phyloP scores from a whole-genome alignment of 1,140 invertebrate species.

The Zaprionus camerounensis region DNA sequence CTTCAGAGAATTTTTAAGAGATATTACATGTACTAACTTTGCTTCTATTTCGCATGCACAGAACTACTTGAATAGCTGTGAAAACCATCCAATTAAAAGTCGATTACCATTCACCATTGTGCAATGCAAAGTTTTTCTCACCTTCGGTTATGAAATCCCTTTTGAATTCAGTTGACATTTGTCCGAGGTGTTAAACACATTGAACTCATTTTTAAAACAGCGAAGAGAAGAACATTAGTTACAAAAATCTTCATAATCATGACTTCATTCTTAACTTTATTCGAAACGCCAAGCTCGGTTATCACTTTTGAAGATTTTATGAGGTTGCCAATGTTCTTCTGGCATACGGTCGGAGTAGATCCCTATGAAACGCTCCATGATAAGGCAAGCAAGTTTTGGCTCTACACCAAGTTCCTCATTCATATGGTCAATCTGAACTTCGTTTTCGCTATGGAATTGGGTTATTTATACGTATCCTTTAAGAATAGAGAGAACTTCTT shows the following conservation, averaged over 20 bases:
- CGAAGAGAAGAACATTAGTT: neutral
- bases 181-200: conserved; percentile 6
- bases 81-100: neutral
- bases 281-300: neutral
- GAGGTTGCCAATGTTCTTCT: conserved; percentile 41
- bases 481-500: conserved; percentile 48
- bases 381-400: neutral
- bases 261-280: neutral
- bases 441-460: conserved; percentile 24
- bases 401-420: conserved; percentile 13
- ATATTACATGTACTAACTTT: neutral
- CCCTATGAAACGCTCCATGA: conserved; percentile 34
- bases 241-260: neutral
- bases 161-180: conserved; percentile 29
- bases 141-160: neutral
- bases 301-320: conserved; percentile 51
- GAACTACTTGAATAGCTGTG: neutral
- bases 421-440: conserved; percentile 44
- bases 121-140: conserved; percentile 1
- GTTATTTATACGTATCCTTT: conserved; percentile 33
- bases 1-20: too few species aligned
- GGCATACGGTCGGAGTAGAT: conserved; percentile 45
- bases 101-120: neutral
- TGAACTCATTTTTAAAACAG: neutral
- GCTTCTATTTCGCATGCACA: neutral